Evolutionary conservation across 2,888 invertebrate genomes (phyloP), one percentile per base, ranked within the genome.

Genomic region (Dasysyrphus albostriatus): DNA sequence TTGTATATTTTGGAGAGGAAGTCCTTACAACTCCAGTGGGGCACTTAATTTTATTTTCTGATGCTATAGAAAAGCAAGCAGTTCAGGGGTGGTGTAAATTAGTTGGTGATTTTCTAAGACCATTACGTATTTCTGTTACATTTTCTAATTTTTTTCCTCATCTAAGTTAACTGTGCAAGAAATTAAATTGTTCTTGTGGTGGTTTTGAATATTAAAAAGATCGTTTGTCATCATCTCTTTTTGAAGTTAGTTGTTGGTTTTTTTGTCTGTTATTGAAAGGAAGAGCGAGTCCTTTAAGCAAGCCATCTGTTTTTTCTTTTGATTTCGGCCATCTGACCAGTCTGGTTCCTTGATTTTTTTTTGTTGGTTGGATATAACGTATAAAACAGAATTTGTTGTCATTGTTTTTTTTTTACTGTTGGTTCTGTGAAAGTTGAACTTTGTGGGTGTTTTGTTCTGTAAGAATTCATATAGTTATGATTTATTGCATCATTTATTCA

Each of bases 181-280:
- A 75, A 75, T 81, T 81, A 81, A 81, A 75, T 56, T 81, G 61
- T 44, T 19, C 69, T 61, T 81, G 51, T 74, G 59, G 67, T 54
- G 59, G 67, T 58, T 74, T 70, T 56, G 54, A 44, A 76, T 76
- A 56, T 44, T 42, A 54, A 34, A 42, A 65, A 69, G 54, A 69
- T 69, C 39, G 65, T 76, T 65, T 76, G 65, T 76, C 75, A 75
- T 75, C 75, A 47, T 65, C 65, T 65, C 65, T 67, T 34, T 32
- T 54, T 63, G 14, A 44, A 56, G 54, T 39, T 19, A 44, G 5
- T 34, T 16, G 0, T 44, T 32, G 54, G 16, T 39, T 54, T 61
- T 51, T 16, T 34, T 47, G 34, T 42, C 16, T 39, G 8, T 32
- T 58, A 37, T 37, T 24, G 29, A 47, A 47, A 32, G 44, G 32